Evolutionary conservation across 2,113 vertebrate genomes (phyloP), one percentile per base, ranked within the genome.

Genomic region (Chaetops frenatus): DNA sequence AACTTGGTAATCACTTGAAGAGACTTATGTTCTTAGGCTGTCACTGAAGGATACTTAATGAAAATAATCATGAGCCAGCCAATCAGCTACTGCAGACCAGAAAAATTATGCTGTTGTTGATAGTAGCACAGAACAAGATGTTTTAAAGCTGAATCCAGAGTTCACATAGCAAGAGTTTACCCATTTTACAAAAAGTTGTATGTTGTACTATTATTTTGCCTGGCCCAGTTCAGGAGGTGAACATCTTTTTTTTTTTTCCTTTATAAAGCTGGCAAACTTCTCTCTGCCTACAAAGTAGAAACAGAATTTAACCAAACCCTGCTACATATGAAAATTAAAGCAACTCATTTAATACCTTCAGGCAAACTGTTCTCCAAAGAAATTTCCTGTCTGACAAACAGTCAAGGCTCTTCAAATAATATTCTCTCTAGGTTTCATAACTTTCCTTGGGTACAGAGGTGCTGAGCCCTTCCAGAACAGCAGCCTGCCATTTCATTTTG

Each of bases 11-110:
- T 79, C n/a, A 0, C 66, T 71, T 58, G 81, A 93, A 81, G 65
- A 92, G 81, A 90, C 57, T 96, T 95, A 87, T 17, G 74, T 84
- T 93, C 91, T 96, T 92, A 90, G 66, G 44, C 61, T 79, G 81
- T 35, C 92, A 88, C 74, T 64, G 24, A 71, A 76, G 62, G 91
- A 66, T 93, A 60, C 86, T 67, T 88, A 93, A 88, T 27, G 57
- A 61, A 88, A 92, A 92, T 67, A 90, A 82, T 24, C 78, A 50
- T 22, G 29, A 79, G 69, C 69, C 50, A 78, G 65, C 51, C 81
- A 90, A 33, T 66, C 86, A 86, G 77, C 64, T 83, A 47, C 45
- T 44, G 19, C 42, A 61, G 35, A 25, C 50, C 58, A 80, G 58
- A 91, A 92, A 90, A 83, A 73, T 29, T 13, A 76, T 4, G 24